Conservation (phyloP, 2,888 invertebrate genomes). For the Cephus nigrinus region DNA sequence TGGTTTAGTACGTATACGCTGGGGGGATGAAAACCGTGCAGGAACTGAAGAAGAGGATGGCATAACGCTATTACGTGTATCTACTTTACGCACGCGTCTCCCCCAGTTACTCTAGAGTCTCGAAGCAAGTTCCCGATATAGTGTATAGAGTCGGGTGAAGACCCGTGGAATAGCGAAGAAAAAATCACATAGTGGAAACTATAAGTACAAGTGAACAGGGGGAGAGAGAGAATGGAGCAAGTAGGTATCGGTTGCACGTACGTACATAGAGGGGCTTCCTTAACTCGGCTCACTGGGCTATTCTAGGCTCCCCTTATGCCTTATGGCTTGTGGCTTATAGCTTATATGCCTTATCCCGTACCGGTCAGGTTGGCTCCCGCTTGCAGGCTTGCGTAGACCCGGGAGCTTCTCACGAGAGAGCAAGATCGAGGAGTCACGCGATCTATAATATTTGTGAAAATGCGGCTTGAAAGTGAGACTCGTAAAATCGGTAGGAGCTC, state of each 20-base stretch:
- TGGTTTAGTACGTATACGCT: neutral
- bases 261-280: conserved; percentile 45
- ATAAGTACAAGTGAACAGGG: conserved; percentile 24
- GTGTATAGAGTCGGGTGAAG: conserved; percentile 32
- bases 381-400: neutral
- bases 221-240: conserved; percentile 20
- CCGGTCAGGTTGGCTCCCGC: conserved; percentile 16
- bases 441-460: neutral
- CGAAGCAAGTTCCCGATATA: conserved; percentile 12
- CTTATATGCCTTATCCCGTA: conserved; percentile 27
- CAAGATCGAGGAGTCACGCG: conserved; percentile 1
- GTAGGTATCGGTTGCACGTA: conserved; percentile 50
- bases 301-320: conserved; percentile 33
- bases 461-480: neutral
- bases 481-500: neutral
- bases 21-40: neutral
- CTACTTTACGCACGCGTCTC: neutral
- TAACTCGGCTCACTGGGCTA: conserved; percentile 38
- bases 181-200: conserved; percentile 18
- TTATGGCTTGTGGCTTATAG: conserved; percentile 40
- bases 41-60: neutral
- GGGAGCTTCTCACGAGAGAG: neutral
- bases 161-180: conserved; percentile 26
- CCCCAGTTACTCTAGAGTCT: conserved; percentile 11
- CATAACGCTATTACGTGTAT: conserved; percentile 6